Conservation (phyloP, 30 jellyfish, hydroid and myxozoan genomes). For the Aurelia sp. region DNA sequence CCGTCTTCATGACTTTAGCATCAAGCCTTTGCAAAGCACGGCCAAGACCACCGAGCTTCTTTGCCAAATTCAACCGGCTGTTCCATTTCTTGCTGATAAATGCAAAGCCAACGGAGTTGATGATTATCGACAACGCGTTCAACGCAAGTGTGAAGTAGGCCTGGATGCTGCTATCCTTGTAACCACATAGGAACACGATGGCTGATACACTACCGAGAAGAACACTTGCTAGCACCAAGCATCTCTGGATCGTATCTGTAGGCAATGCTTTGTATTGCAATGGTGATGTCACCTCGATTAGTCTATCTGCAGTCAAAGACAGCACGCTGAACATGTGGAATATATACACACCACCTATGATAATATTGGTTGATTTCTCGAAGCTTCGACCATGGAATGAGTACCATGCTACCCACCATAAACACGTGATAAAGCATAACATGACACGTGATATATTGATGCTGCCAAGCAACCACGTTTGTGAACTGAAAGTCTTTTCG, state of each 20-base stretch:
- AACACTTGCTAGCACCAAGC: neutral
- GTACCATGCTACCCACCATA: constrained; percentile 37
- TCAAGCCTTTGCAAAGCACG: constrained; percentile 45
- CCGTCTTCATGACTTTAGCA: constrained; percentile 12
- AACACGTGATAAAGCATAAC: neutral
- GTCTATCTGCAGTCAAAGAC: constrained; percentile 33
- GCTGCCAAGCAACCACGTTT: constrained; percentile 8
- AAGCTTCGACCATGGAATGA: constrained; percentile 2
- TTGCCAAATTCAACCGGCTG: constrained; percentile 9
- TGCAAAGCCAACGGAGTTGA: neutral
- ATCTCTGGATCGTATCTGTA: neutral
- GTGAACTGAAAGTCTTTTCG: constrained; percentile 17
- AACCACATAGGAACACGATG: neutral
- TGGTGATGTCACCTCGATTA: constrained; percentile 18
- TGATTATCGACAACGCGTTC: neutral
- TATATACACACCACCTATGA: constrained; percentile 3
- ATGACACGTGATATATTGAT: constrained; percentile 23
- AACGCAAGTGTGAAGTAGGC: constrained; percentile 2
- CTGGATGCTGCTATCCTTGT: constrained; percentile 1
- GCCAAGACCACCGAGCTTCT: constrained; percentile 34
- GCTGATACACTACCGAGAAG: neutral
- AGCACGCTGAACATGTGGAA: constrained; percentile 9
- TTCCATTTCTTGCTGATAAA: constrained; percentile 7
- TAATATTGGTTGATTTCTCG: neutral
- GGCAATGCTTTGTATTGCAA: constrained; percentile 45